These are phyloP conservation scores for Telenomus remus DNA, from an alignment of 1,140 invertebrate genomes.

Conservation along the genomic window DNA sequence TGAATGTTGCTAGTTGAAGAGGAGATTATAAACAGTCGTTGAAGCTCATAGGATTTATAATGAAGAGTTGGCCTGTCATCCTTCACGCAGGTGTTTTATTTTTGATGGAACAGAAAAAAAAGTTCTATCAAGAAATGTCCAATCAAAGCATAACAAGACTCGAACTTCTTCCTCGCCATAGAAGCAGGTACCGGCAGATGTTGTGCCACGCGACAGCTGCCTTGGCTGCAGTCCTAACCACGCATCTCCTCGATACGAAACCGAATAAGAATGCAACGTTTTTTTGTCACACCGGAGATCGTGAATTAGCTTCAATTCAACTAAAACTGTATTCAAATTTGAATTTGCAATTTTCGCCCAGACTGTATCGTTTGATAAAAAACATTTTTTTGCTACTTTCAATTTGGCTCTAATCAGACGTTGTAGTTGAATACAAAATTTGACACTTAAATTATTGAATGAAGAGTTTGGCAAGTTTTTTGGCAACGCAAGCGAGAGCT, in stretches of 20 bases:
- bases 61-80: too few relatives aligned
- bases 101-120: conserved; percentile 4
- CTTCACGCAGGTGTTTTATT: conserved; percentile 17
- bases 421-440: not conserved
- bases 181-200: conserved; percentile 42
- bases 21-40: too few relatives aligned
- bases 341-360: too few relatives aligned
- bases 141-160: conserved; percentile 18
- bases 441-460: conserved; percentile 1
- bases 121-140: conserved; percentile 3
- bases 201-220: conserved; percentile 48
- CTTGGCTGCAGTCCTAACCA: conserved; percentile 16
- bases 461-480: not conserved
- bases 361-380: too few relatives aligned
- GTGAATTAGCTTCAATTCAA: conserved; percentile 1
- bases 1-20: too few relatives aligned
- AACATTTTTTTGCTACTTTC: not conserved
- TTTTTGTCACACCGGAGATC: not conserved
- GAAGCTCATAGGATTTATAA: too few relatives aligned
- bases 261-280: conserved; percentile 26
- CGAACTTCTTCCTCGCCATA: conserved; percentile 15
- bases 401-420: not conserved
- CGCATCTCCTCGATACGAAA: conserved; percentile 26
- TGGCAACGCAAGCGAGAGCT: not conserved
- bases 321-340: not conserved